phyloP scores from a whole-genome alignment of 2,113 vertebrate species.

The Chionodraco myersi region DNA sequence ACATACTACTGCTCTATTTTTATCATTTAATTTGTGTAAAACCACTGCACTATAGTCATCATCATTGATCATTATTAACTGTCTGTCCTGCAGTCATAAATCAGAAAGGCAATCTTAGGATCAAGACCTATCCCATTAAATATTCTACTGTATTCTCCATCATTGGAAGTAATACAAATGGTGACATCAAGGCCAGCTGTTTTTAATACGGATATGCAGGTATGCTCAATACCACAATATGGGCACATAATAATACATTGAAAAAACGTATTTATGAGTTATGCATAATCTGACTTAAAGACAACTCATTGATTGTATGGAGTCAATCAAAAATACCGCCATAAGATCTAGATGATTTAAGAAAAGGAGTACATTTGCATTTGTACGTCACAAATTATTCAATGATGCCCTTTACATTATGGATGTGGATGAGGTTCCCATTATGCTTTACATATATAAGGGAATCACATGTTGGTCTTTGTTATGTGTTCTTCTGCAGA shows the following conservation, averaged over 20 bases:
- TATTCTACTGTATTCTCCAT: background rate
- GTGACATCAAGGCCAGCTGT: background rate
- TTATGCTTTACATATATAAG: background rate
- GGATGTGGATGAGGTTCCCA: background rate
- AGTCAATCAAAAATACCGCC: background rate
- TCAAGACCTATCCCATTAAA: background rate
- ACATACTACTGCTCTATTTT: background rate
- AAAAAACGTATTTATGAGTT: background rate
- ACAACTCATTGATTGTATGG: background rate
- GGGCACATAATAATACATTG: background rate
- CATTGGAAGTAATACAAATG: background rate
- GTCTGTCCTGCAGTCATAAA: background rate
- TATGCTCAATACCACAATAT: background rate
- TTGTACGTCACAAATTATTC: background rate
- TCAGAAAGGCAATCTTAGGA: background rate
- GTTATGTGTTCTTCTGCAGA: slow-evolving; percentile 11
- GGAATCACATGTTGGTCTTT: background rate
- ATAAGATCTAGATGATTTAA: no score
- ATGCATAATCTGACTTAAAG: background rate
- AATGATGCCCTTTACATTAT: background rate
- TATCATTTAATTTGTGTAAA: background rate
- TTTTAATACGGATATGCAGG: background rate
- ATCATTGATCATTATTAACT: background rate
- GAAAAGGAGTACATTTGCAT: background rate
- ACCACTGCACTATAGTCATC: background rate